phyloP scores from a whole-genome alignment of 1,140 invertebrate species.

The Drosophila mayri region DNA sequence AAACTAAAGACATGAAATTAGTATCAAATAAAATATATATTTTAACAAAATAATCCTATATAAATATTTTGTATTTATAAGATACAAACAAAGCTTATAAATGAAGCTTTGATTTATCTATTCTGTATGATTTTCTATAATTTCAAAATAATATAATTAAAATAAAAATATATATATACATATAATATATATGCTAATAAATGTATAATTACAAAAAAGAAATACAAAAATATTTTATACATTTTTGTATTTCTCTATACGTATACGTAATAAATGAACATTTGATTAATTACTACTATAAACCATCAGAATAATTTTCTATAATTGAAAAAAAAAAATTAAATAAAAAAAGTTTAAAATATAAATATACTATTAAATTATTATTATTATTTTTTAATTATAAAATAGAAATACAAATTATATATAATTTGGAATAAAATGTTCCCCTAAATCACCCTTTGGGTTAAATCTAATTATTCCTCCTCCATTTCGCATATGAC shows the following conservation, averaged over 20 bases:
- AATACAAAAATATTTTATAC: too few species aligned
- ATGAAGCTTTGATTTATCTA: too few species aligned
- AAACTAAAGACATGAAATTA: neutral
- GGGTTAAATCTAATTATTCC: constrained; percentile 12
- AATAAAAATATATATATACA: neutral
- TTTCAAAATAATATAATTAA: neutral
- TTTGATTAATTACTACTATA: too few species aligned
- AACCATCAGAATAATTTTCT: neutral
- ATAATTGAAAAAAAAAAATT: neutral
- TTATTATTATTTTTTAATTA: too few species aligned
- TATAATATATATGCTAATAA: neutral
- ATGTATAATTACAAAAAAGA: neutral
- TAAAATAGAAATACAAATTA: neutral
- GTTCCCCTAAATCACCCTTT: too few species aligned
- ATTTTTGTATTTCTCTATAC: too few species aligned
- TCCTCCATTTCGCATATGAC: constrained; percentile 2
- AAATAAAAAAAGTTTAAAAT: too few species aligned
- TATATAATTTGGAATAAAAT: neutral
- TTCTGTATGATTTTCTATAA: neutral
- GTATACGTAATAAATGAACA: neutral
- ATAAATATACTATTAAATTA: too few species aligned
- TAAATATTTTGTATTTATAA: too few species aligned
- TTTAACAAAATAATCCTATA: too few species aligned
- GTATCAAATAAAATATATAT: neutral
- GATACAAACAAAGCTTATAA: too few species aligned